Evolutionary conservation across 1,140 invertebrate species (phyloP), one percentile per base, ranked within the genome.

Genomic region (Periplaneta americana): DNA sequence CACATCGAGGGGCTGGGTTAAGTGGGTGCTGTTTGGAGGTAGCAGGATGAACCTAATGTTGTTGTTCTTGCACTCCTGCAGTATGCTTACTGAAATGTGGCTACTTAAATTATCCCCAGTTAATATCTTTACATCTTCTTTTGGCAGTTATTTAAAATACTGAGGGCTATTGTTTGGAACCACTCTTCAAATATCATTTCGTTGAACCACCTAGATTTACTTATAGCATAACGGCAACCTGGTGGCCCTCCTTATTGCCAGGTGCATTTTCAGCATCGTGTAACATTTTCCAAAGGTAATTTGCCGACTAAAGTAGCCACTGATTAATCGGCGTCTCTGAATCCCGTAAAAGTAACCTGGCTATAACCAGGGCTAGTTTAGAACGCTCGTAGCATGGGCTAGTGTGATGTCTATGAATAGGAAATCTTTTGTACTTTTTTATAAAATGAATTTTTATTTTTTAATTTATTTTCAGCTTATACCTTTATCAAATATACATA

Each of bases 1-100:
- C n/a, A 88, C 86, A 84, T 90, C 88, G 17, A 90, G 83, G 13
- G 88, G 87, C 81, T 90, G 88, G 31, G 85, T 84, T 22, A 88
- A 48, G 79, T 90, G 88, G 0, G 87, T 89, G 4, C 85, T 83
- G 82, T 90, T 89, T 10, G 87, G 83, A 31, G 87, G 87, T 11
- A 89, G 84, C 75, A 85, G 87, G 4, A 88, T 75, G 83, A 90
- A 88, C 32, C 80, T 80, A 34, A 89, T 87, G 78, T 88, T 83
- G 76, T 88, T 85, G 84, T 85, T 82, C 37, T 83, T 75, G 48
- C 87, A 88, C 28, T 80, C 17, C 74, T 85, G 82, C 18, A 89
- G 84, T 13, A 88, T 66, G 75, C 87, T 81, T 15, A 85, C 9
- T 35, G 83, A 85, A 31, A 89, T 83, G 84, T 89, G 88, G 15